Evolutionary conservation across 2,888 invertebrate genomes (phyloP).

Genomic region (Julus scandinavius): DNA sequence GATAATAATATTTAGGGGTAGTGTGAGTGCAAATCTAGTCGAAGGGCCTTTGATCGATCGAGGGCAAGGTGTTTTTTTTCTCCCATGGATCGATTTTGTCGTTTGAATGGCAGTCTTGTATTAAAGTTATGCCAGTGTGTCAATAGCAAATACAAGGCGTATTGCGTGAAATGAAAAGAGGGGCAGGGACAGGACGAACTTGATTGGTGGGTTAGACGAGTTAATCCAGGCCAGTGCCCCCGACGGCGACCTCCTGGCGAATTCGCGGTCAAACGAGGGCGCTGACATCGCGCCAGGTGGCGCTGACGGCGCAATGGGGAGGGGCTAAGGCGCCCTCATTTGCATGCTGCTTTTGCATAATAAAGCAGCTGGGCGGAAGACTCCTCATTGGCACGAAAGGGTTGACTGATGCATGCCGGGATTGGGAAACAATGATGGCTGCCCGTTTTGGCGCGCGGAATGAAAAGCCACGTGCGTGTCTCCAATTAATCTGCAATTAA

Average conservation of each 20-base stretch:
- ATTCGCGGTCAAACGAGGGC: conserved; percentile 22
- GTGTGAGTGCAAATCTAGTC: neutral
- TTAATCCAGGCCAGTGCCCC: neutral
- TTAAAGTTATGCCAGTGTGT: conserved; percentile 33
- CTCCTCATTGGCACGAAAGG: conserved; percentile 5
- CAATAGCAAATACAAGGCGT: neutral
- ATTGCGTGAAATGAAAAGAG: neutral
- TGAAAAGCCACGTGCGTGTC: neutral
- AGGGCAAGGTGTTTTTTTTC: neutral
- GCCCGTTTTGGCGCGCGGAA: neutral
- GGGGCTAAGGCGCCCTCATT: neutral
- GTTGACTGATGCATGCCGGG: neutral
- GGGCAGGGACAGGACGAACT: neutral
- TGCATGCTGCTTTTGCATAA: conserved; percentile 33
- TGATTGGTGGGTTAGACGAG: neutral
- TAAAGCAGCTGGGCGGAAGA: conserved; percentile 25
- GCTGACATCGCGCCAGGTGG: neutral
- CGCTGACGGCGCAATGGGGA: neutral
- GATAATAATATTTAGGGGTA: too few relatives aligned
- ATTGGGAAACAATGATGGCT: conserved; percentile 10
- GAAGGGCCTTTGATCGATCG: neutral
- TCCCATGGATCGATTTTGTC: neutral
- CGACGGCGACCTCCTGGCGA: conserved; percentile 8
- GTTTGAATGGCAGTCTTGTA: neutral
- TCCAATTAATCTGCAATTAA: too few relatives aligned